A percentile compares a stretch with the other conserved stretches of the same genome.
phyloP scores from a whole-genome alignment of 2,113 vertebrate species.

The Narcine bancroftii region DNA sequence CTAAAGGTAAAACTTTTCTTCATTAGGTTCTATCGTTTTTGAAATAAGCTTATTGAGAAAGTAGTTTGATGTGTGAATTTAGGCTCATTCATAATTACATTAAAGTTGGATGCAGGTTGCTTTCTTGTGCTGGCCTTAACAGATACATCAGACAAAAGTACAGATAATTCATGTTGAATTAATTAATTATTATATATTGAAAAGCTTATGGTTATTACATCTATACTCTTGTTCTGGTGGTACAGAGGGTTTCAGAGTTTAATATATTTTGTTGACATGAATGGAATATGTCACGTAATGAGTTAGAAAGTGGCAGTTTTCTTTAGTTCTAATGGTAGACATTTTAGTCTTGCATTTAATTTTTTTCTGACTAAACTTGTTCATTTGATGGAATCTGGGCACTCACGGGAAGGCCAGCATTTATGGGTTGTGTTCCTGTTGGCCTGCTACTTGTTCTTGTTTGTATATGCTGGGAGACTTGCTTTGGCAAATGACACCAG shows the following conservation, averaged over 20 bases:
- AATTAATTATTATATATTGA: background rate
- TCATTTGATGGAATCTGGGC: too few relatives aligned
- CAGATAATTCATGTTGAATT: background rate
- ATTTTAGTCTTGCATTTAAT: background rate
- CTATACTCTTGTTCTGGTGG: background rate
- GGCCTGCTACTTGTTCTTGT: too few relatives aligned
- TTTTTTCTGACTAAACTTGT: too few relatives aligned
- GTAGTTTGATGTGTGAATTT: background rate
- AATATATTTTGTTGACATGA: background rate
- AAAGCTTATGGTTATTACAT: background rate
- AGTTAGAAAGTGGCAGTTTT: background rate
- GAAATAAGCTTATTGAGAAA: background rate
- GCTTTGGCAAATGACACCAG: too few relatives aligned
- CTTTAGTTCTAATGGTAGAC: background rate
- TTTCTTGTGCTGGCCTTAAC: background rate
- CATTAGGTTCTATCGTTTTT: background rate
- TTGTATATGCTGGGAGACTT: too few relatives aligned
- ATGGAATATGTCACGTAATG: background rate
- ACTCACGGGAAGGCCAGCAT: too few relatives aligned
- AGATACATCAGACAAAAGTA: background rate
- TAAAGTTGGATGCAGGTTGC: background rate
- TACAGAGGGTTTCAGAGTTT: background rate
- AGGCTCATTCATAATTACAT: background rate
- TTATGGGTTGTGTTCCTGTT: too few relatives aligned
- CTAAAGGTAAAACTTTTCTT: background rate